These are phyloP conservation scores for Triplophysa rosa DNA, from an alignment of 2,113 vertebrate genomes.

Conservation along the genomic window DNA sequence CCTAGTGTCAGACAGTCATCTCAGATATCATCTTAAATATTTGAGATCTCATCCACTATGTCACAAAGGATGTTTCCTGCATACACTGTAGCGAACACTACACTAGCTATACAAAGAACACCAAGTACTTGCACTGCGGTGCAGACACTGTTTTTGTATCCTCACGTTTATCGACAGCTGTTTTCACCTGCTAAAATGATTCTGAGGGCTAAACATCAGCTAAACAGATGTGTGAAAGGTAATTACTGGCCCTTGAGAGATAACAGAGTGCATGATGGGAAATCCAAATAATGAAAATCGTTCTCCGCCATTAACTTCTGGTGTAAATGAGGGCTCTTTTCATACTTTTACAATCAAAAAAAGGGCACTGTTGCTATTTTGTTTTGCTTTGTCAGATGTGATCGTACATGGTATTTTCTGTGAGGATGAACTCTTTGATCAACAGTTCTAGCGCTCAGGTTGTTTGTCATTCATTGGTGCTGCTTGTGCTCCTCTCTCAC, in stretches of 20 bases:
- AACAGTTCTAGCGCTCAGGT: background rate
- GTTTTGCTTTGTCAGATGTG: background rate
- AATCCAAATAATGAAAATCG: background rate
- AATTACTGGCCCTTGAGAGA: conserved; percentile 6
- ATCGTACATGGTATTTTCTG: background rate
- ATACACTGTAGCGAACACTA: background rate
- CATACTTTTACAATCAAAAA: background rate
- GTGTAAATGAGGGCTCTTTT: background rate
- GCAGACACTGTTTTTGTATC: background rate
- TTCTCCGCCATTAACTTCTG: background rate
- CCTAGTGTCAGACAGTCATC: background rate
- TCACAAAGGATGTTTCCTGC: background rate
- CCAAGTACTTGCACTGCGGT: background rate
- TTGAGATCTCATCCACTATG: conserved; percentile 7
- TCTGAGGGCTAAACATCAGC: background rate
- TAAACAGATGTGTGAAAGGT: background rate
- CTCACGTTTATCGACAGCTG: background rate
- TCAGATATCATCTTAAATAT: background rate
- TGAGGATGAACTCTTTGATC: background rate
- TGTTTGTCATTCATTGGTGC: conserved; percentile 3
- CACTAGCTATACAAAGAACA: background rate
- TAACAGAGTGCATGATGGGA: background rate
- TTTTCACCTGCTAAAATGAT: conserved; percentile 3
- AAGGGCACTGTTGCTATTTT: background rate
- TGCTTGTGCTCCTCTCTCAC: background rate